Evolutionary conservation across 2,113 vertebrate genomes (phyloP), one percentile per base, ranked within the genome.

Genomic region (Elachura formosa): DNA sequence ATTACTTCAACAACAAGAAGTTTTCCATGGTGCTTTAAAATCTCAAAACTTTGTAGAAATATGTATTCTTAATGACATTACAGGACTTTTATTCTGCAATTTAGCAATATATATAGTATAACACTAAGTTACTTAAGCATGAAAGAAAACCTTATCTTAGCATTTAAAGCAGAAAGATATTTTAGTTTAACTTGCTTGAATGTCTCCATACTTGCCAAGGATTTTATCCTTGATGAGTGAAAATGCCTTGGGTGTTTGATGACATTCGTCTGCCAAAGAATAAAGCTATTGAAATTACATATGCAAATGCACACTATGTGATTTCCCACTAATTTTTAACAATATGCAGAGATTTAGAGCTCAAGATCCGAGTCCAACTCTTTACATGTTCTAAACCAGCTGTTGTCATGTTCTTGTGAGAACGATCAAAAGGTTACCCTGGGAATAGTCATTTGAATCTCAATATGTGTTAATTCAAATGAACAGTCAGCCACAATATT

Each of bases 361-460:
- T 80, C 34, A 52, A 58, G 41, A 77, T 69, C 68, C 3, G 83
- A 48, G 14, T 28, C 52, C 8, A 3, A 34, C 48, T 87, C 2
- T 0, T 45, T 76, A 43, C 62, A 71, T 24, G 31, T 41, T 90
- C 17, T 24, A 69, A 85, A 82, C 58, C 34, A 91, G 59, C 38
- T 95, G 63, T 38, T 94, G 29, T 41, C 59, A 54, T 68, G 43
- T 52, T 38, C 49, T 77, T 87, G 48, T 49, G 31, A 73, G 34
- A 82, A 89, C 10, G 75, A 94, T 81, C 41, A 67, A 85, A 92
- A 38, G 5, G 2, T 73, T 94, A 48, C 10, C 22, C n/a, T 46
- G 61, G 14, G 68, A 94, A 73, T 58, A 62, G 48, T 91, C 80
- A 71, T 91, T 85, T 87, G 62, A 90, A 95, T 94, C 56, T 91